Evolutionary conservation across 64 coral and sea anemone genomes (phyloP), one percentile per base, ranked within the genome.

Genomic region (Porites australiensis): DNA sequence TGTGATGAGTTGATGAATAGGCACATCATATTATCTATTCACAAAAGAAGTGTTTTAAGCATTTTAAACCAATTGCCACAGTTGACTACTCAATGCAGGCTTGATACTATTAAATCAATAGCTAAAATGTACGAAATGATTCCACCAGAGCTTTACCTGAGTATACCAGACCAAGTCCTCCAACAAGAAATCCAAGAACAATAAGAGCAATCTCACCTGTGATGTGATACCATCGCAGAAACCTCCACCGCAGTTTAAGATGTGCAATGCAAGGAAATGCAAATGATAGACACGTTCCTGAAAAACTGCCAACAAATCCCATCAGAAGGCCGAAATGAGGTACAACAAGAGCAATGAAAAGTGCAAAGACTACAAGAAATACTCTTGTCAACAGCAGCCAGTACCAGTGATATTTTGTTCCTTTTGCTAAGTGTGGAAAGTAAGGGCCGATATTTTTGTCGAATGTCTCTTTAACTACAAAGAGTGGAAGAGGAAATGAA

Each of bases 401-500:
- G 75, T 88, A 94, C 95, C 95, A 98, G 49, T 98, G 88, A 72
- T 94, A 94, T 7, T 79, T 79, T 77, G 83, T 91, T 20, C 93
- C 83, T 61, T 50, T 75, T 70, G 76, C 72, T 8, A 98, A 66
- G 86, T 94, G 89, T 43, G 92, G 95, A 94, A 98, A 98, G 46
- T 98, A 77, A 19, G 77, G 92, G 15, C 90, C 68, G 52, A 90
- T 23, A 11, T 87, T 48, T 15, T 88, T 88, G 79, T 98, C 95
- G 83, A 98, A 75, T 67, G 91, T 98, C 87, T 98, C 95, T 43
- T 94, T 79, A 19, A 98, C 92, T 61, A 98, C 95, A 98, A 98
- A 98, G 23, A 98, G 69, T 22, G 95, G 95, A 8, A 98, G 76
- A 19, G 95, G 95, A 51, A 98, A 98, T 6, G 95, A 98, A 50